phyloP scores from a whole-genome alignment of 2,797 vertebrate species.

The Catostomus latipinnis region DNA sequence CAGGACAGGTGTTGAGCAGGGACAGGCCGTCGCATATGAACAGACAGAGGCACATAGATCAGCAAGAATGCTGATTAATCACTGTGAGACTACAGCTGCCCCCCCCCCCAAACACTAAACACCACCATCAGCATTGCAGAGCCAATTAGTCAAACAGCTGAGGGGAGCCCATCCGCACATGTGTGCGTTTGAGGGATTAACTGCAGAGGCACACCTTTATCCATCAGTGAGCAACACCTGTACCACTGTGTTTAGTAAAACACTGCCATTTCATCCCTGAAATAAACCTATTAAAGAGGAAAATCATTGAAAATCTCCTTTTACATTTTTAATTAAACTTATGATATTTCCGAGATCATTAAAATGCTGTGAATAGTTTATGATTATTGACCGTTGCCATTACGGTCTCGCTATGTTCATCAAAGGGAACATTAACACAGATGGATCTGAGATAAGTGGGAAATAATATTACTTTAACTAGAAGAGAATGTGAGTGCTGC shows the following conservation, averaged over 20 bases:
- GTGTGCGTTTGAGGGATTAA: conserved; percentile 32
- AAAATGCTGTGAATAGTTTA: conserved; percentile 51
- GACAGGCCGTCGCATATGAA: conserved; percentile 18
- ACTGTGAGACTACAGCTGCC: conserved; percentile 43
- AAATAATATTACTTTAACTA: conserved; percentile 21
- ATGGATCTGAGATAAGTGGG: conserved; percentile 31
- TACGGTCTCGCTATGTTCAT: conserved; percentile 70
- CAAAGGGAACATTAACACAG: conserved; percentile 61
- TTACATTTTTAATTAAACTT: not conserved
- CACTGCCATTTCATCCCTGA: not conserved
- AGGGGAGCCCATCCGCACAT: conserved; percentile 26
- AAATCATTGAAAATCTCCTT: not conserved
- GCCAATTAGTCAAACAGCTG: conserved; percentile 62
- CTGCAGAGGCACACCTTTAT: not conserved
- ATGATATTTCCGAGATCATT: not conserved
- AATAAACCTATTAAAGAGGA: not conserved
- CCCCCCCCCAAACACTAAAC: conserved; percentile 48
- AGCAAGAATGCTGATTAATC: conserved; percentile 57
- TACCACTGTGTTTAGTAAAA: not conserved
- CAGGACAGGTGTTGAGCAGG: conserved; percentile 34
- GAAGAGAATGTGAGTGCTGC: conserved; percentile 5
- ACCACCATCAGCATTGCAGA: conserved; percentile 58
- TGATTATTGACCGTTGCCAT: conserved; percentile 71
- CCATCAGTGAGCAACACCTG: conserved; percentile 25
- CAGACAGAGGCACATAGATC: conserved; percentile 58